Evolutionary conservation across 2,888 invertebrate species (phyloP).

Genomic region (Lampropteryx suffumata): DNA sequence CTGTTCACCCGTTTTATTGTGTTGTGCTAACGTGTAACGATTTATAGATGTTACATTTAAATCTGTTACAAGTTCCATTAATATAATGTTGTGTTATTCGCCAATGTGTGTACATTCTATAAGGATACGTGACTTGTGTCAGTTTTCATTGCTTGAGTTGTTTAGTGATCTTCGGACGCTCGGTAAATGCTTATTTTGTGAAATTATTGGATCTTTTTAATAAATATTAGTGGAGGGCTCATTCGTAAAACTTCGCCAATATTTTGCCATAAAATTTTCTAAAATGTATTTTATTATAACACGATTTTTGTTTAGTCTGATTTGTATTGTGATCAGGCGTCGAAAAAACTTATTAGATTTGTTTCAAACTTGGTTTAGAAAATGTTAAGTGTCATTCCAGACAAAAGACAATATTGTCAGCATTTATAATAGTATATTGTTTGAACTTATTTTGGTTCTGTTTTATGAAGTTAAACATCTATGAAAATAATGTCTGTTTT

Average conservation of each 20-base stretch:
- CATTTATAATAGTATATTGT: slow-evolving; percentile 80
- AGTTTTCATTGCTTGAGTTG: slow-evolving; percentile 40
- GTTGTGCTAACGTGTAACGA: slow-evolving; percentile 31
- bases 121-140: slow-evolving; percentile 26
- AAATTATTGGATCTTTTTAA: slow-evolving; percentile 59
- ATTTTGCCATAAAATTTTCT: slow-evolving; percentile 73
- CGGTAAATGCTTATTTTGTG: slow-evolving; percentile 42
- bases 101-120: slow-evolving; percentile 38
- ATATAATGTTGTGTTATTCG: slow-evolving; percentile 41
- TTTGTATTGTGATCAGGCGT: slow-evolving; percentile 55
- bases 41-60: slow-evolving; percentile 20
- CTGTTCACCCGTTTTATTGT: slow-evolving; percentile 32
- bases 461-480: slow-evolving; percentile 54
- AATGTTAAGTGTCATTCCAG: slow-evolving; percentile 78
- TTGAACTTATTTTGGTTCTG: slow-evolving; percentile 53
- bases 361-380: slow-evolving; percentile 55
- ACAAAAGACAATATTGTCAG: slow-evolving; percentile 81
- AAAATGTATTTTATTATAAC: slow-evolving; percentile 64
- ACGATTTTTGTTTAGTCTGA: slow-evolving; percentile 52
- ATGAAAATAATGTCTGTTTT: slow-evolving; percentile 54
- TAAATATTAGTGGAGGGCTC: slow-evolving; percentile 63
- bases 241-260: slow-evolving; percentile 73
- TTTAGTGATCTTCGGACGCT: slow-evolving; percentile 2
- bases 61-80: slow-evolving; percentile 38
- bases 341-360: slow-evolving; percentile 61